Conservation (phyloP, 2,797 vertebrate genomes). For the Enoplosus armatus region DNA sequence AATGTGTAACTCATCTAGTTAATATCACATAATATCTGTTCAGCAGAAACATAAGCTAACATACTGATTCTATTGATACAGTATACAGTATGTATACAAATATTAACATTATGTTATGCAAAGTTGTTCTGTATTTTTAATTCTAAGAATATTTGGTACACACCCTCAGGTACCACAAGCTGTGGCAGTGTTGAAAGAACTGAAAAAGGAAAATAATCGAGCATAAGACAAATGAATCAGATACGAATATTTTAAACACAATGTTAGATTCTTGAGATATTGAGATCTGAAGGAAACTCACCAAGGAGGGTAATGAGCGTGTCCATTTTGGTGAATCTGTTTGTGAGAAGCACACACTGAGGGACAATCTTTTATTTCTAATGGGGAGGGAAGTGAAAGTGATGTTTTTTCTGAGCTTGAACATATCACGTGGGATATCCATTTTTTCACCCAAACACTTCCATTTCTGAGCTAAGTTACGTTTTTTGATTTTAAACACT, state of each 20-base stretch:
- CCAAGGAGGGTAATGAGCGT: slow-evolving; percentile 51
- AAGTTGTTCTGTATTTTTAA: neutral
- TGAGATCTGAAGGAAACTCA: slow-evolving; percentile 64
- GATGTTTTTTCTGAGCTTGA: neutral
- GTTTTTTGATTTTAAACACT: neutral
- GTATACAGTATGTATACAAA: neutral
- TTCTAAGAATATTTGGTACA: slow-evolving; percentile 23
- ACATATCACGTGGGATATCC: slow-evolving; percentile 28
- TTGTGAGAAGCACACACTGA: neutral
- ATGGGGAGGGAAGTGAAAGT: slow-evolving; percentile 67
- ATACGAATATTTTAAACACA: neutral
- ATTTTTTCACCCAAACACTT: slow-evolving; percentile 10
- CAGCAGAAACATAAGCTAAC: neutral
- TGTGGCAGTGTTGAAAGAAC: slow-evolving; percentile 66
- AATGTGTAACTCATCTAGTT: neutral
- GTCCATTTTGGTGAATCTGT: slow-evolving; percentile 63
- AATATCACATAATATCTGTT: neutral
- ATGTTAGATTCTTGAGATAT: neutral
- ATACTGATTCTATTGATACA: neutral
- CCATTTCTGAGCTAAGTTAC: neutral
- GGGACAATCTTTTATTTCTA: slow-evolving; percentile 20
- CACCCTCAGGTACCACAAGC: slow-evolving; percentile 58
- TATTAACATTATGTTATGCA: neutral
- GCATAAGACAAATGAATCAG: neutral
- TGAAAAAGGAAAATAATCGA: slow-evolving; percentile 52